phyloP scores from a whole-genome alignment of 2,113 vertebrate species.

The Chitala chitala region DNA sequence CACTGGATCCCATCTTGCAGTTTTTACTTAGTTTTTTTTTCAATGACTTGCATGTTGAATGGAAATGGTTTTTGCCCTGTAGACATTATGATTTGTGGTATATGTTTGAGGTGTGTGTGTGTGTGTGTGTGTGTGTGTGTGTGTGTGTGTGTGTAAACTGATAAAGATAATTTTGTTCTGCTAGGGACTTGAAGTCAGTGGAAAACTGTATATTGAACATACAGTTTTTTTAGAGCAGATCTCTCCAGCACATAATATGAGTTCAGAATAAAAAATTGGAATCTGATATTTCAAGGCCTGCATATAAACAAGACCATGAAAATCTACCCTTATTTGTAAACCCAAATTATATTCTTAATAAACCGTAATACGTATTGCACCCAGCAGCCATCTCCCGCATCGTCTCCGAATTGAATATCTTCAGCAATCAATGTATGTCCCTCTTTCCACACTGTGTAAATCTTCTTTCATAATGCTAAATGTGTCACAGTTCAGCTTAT shows the following conservation, averaged over 20 bases:
- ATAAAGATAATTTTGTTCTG: not conserved
- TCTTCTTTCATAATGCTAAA: conserved; percentile 19
- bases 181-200: not conserved
- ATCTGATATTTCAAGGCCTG: not conserved
- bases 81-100: too few species aligned
- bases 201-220: not conserved
- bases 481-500: conserved; percentile 14
- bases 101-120: too few species aligned
- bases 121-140: too few species aligned
- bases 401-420: conserved; percentile 14
- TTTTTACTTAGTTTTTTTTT: too few species aligned
- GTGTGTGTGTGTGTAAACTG: too few species aligned
- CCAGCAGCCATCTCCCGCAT: not conserved
- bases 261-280: not conserved
- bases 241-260: too few species aligned
- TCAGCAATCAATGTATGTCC: not conserved
- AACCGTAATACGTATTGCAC: conserved; percentile 11
- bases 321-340: not conserved
- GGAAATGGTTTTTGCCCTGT: too few species aligned
- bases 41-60: too few species aligned
- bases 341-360: conserved; percentile 11
- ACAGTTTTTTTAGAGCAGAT: not conserved
- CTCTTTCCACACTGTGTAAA: not conserved
- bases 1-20: too few species aligned
- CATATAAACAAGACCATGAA: not conserved